phyloP scores from a whole-genome alignment of 2,888 invertebrate genomes.

The Omphaloscelis lunosa region DNA sequence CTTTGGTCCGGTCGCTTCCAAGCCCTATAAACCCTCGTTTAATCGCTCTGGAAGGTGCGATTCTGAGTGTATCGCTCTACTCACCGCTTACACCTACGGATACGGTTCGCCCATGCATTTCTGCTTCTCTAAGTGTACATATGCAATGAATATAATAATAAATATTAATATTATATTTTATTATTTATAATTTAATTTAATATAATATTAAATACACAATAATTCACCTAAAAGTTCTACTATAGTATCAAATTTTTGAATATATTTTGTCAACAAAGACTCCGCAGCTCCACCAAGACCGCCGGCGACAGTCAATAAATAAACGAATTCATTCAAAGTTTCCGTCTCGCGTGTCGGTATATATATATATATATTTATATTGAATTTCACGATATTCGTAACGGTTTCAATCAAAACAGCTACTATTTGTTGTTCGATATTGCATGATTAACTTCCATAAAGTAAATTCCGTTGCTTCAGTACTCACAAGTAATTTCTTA shows the following conservation, averaged over 20 bases:
- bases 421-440: constrained; percentile 29
- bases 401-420: constrained; percentile 48
- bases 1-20: no score
- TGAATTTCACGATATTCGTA: constrained; percentile 38
- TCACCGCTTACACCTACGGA: no score
- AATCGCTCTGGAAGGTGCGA: no score
- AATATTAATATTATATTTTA: no score
- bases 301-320: constrained; percentile 34
- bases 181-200: no score
- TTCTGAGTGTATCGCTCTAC: no score
- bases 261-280: constrained; percentile 1
- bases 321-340: constrained; percentile 42
- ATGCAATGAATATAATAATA: no score
- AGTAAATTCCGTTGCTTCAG: constrained; percentile 17
- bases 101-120: no score
- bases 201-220: background rate
- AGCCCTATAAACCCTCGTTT: no score
- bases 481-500: constrained; percentile 9
- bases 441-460: constrained; percentile 51
- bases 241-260: background rate
- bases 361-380: constrained; percentile 10
- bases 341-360: constrained; percentile 25
- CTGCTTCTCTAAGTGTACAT: no score
- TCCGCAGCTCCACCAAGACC: background rate
- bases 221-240: background rate